phyloP scores from a whole-genome alignment of 2,797 vertebrate species.

The Pempheris klunzingeri region DNA sequence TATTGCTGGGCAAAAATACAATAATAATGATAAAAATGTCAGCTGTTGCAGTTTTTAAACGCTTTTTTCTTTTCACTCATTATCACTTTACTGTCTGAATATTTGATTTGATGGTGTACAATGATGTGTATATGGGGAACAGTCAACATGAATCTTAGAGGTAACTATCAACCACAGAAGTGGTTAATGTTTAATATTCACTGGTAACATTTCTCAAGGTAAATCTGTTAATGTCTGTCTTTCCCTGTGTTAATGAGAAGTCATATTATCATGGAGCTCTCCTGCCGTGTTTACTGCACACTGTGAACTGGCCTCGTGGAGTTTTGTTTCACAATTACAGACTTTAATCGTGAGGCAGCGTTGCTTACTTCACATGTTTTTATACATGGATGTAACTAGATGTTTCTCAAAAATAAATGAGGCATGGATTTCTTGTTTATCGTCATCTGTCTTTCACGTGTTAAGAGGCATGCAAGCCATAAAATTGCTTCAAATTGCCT shows the following conservation, averaged over 20 bases:
- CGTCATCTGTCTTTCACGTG: constrained; percentile 16
- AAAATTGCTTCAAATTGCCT: neutral
- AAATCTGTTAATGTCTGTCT: constrained; percentile 38
- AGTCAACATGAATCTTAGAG: constrained; percentile 27
- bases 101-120: constrained; percentile 35
- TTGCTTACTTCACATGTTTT: neutral
- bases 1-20: constrained; percentile 43
- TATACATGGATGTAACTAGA: neutral
- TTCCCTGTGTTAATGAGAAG: constrained; percentile 40
- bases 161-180: constrained; percentile 10
- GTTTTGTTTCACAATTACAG: constrained; percentile 43
- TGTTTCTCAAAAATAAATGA: neutral
- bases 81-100: constrained; percentile 21
- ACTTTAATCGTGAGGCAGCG: constrained; percentile 17
- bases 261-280: constrained; percentile 36
- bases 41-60: constrained; percentile 35
- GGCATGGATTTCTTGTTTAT: no score
- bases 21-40: constrained; percentile 39
- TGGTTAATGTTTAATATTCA: constrained; percentile 31
- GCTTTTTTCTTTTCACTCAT: constrained; percentile 38
- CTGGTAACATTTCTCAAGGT: constrained; percentile 41
- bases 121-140: constrained; percentile 6
- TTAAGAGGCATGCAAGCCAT: neutral
- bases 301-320: constrained; percentile 34
- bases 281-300: constrained; percentile 39